Evolutionary conservation across 2,113 vertebrate genomes (phyloP), one percentile per base, ranked within the genome.

Genomic region (Pitta sordida): DNA sequence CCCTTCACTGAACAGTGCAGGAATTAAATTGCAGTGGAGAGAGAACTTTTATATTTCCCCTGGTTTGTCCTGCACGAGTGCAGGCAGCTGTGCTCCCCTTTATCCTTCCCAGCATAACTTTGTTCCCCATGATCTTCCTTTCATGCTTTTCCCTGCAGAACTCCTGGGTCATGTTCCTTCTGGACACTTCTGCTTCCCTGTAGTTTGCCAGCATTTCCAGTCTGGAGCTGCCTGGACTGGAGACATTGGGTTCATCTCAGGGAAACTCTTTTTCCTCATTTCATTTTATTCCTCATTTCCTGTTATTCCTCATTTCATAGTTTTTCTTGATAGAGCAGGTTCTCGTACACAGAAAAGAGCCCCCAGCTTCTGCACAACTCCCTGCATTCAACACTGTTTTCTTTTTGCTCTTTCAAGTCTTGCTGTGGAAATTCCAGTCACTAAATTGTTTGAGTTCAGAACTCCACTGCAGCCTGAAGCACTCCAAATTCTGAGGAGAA

Each of bases 1-100:
- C 21, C 29, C 70, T 10, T 22, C 21, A 43, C 29, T 59, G 34
- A 86, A 36, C 4, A 67, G 46, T 6, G 17, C 21, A 24, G 37
- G 43, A 65, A 44, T 78, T 43, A 30, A 55, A 49, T 9, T 70
- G 22, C 9, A 27, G 13, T 44, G 37, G 32, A 44, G 43, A 69
- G 52, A 65, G 13, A 52, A 7, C 34, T 55, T 7, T 68, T 37
- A 22, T 77, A 12, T 34, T 49, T 76, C 37, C 24, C 43, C 32
- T 16, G 0, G 3, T 26, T 56, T 68, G 24, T 51, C 49, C 55
- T 3, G 1, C 7, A 2, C 14, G 21, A 67, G 15, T n/a, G 7
- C 32, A 3, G 23, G 55, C 84, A 83, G 22, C 37, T 60, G 18
- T 67, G 48, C 41, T 75, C 32, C 26, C 14, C 75, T 80, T 32